Conservation (phyloP, 2,888 invertebrate genomes). For the Brenthis hecate region DNA sequence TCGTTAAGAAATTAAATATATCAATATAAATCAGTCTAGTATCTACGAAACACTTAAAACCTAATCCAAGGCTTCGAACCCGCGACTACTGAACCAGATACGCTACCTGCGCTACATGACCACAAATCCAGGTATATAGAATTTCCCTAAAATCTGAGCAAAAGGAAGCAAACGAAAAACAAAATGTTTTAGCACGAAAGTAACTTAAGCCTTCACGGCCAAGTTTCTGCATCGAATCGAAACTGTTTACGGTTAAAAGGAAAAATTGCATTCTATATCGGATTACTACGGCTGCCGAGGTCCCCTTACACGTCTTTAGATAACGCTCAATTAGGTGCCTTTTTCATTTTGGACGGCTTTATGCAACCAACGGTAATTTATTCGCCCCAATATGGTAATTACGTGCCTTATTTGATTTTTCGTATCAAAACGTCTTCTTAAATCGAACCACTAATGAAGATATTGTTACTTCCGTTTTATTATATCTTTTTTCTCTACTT, state of each 20-base stretch:
- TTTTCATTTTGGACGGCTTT: constrained; percentile 55
- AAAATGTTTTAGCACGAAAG: constrained; percentile 51
- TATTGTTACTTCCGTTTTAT: neutral
- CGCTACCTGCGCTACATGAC: too few relatives aligned
- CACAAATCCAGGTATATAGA: constrained; percentile 23
- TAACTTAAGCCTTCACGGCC: constrained; percentile 57
- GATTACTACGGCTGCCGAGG: constrained; percentile 60
- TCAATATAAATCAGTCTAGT: too few relatives aligned
- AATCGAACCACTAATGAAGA: neutral
- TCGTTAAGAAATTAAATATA: too few relatives aligned
- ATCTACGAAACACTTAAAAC: too few relatives aligned
- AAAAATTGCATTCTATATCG: constrained; percentile 61
- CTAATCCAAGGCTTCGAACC: too few relatives aligned
- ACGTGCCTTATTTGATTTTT: neutral
- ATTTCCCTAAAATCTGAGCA: constrained; percentile 32
- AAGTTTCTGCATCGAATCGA: constrained; percentile 57
- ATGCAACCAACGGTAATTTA: constrained; percentile 44
- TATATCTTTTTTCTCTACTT: too few relatives aligned
- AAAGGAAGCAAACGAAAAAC: constrained; percentile 37
- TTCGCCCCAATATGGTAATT: neutral
- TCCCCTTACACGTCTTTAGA: constrained; percentile 66
- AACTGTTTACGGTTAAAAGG: constrained; percentile 62
- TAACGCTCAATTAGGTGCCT: constrained; percentile 76
- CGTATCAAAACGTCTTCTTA: neutral
- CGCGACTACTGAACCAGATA: too few relatives aligned